Conservation (phyloP, 2,113 vertebrate species). For the Camelus dromedarius region DNA sequence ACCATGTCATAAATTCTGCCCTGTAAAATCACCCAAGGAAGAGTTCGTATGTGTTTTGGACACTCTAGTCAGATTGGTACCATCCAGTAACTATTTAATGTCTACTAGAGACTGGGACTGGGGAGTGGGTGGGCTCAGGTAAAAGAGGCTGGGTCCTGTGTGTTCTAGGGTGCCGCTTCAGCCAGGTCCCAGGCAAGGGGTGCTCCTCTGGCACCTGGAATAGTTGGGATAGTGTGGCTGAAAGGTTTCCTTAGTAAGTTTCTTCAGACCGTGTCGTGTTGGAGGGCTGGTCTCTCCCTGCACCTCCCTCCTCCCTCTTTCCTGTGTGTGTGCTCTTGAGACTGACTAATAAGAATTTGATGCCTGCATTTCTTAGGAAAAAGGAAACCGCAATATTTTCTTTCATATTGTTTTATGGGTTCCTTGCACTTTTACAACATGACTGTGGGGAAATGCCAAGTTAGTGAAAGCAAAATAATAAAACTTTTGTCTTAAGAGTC, state of each 20-base stretch:
- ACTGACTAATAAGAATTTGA: constrained; percentile 62
- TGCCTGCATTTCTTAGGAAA: constrained; percentile 71
- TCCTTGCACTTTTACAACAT: constrained; percentile 67
- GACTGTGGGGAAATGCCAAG: constrained; percentile 68
- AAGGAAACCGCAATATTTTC: constrained; percentile 71
- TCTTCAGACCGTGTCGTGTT: background rate
- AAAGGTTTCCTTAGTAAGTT: constrained; percentile 9
- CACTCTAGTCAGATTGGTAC: background rate
- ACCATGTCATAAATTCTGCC: background rate
- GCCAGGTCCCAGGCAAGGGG: background rate
- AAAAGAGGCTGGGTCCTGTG: background rate
- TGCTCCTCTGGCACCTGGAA: background rate
- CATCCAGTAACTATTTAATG: background rate
- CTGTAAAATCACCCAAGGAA: background rate
- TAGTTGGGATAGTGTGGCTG: background rate
- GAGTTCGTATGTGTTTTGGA: background rate
- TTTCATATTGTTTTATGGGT: constrained; percentile 71
- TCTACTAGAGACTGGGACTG: background rate
- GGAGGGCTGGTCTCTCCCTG: background rate
- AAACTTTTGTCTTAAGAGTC: constrained; percentile 54
- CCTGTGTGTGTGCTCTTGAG: constrained; percentile 18
- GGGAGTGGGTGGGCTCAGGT: background rate
- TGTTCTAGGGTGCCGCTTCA: background rate
- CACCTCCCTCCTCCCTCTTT: background rate
- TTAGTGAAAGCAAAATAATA: constrained; percentile 16